phyloP scores from a whole-genome alignment of 1,140 invertebrate genomes.

The Meloidogyne floridensis region DNA sequence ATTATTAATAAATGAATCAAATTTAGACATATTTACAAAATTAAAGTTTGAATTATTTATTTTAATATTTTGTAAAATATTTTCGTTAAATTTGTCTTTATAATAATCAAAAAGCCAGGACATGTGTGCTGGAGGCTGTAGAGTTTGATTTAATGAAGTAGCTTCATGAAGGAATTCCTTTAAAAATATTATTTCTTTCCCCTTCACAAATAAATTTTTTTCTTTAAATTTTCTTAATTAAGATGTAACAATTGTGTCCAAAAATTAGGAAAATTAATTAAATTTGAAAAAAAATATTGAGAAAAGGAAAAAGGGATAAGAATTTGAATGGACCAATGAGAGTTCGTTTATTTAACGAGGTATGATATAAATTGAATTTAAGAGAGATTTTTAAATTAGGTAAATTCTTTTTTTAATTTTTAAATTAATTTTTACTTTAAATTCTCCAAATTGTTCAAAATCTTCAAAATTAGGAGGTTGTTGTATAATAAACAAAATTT shows the following conservation, averaged over 20 bases:
- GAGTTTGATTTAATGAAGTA: conserved; percentile 40
- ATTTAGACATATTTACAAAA: conserved; percentile 48
- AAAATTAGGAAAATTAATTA: too few species aligned
- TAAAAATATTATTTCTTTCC: conserved; percentile 12
- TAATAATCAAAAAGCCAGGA: conserved; percentile 53
- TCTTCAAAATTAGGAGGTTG: conserved; percentile 47
- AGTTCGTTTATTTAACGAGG: too few species aligned
- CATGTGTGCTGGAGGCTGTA: conserved; percentile 36
- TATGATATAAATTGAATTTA: too few species aligned
- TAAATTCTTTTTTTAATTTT: neutral
- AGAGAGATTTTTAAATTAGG: neutral
- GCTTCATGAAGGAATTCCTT: conserved; percentile 44
- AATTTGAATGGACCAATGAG: too few species aligned
- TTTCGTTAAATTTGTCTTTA: conserved; percentile 37
- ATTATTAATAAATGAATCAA: conserved; percentile 43
- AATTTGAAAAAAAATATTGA: too few species aligned
- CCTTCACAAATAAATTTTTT: too few species aligned
- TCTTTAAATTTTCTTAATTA: too few species aligned
- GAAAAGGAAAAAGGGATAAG: too few species aligned
- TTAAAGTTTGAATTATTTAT: neutral
- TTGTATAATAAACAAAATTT: conserved; percentile 49
- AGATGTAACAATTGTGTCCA: too few species aligned
- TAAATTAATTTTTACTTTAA: conserved; percentile 35
- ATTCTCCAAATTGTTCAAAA: conserved; percentile 24
- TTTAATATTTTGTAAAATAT: conserved; percentile 32